Evolutionary conservation across 2,888 invertebrate genomes (phyloP).

Genomic region (Heliconius charithonia): DNA sequence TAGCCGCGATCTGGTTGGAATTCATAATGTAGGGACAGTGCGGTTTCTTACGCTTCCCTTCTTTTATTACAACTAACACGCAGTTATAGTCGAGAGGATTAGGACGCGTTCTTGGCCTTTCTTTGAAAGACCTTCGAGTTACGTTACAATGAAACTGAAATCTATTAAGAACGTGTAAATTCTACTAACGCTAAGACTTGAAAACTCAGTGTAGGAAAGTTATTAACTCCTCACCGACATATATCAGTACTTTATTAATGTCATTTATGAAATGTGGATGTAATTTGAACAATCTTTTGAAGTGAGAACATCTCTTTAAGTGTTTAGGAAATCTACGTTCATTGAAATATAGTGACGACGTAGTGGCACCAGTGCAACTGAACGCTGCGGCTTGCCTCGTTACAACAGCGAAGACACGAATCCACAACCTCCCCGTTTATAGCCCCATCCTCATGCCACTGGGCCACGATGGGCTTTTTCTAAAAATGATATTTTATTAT

Average conservation of each 20-base stretch:
- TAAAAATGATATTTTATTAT: too few relatives aligned
- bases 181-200: not conserved
- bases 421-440: not conserved
- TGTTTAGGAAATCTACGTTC: not conserved
- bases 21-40: too few relatives aligned
- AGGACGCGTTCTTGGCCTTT: too few relatives aligned
- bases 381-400: too few relatives aligned
- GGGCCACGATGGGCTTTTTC: too few relatives aligned
- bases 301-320: not conserved
- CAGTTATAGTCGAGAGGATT: too few relatives aligned
- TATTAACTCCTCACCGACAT: not conserved
- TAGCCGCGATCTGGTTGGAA: too few relatives aligned
- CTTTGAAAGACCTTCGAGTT: too few relatives aligned
- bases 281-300: not conserved
- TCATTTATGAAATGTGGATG: not conserved
- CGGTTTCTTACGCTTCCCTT: too few relatives aligned
- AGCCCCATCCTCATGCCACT: not conserved
- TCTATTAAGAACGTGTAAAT: not conserved
- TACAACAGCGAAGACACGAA: not conserved
- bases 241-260: not conserved
- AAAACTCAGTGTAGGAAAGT: not conserved
- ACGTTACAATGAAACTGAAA: not conserved
- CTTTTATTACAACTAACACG: too few relatives aligned
- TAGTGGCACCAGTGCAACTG: too few relatives aligned
- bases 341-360: not conserved